phyloP scores from a whole-genome alignment of 2,888 invertebrate species.

The Cryptops parisi region DNA sequence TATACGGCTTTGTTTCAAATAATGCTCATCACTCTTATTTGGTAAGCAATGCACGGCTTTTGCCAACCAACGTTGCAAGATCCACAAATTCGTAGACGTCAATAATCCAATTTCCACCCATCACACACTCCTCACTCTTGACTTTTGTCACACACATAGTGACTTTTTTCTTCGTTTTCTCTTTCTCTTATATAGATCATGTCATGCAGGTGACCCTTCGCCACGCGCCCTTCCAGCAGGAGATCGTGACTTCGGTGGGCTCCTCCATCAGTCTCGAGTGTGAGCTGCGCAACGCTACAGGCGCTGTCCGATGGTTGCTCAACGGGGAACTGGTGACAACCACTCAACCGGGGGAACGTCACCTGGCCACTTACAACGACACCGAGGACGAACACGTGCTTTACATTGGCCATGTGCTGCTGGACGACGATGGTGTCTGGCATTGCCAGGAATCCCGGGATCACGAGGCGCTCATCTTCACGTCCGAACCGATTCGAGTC shows the following conservation, averaged over 20 bases:
- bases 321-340: constrained; percentile 13
- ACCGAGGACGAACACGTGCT: constrained; percentile 12
- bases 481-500: constrained; percentile 45
- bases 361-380: constrained; percentile 14
- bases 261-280: constrained; percentile 11
- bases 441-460: constrained; percentile 23
- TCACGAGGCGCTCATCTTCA: constrained; percentile 19
- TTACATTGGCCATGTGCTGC: constrained; percentile 11
- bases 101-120: too few relatives aligned
- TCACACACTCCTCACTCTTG: too few relatives aligned
- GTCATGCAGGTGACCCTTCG: not conserved
- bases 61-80: too few relatives aligned
- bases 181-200: not conserved
- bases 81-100: too few relatives aligned
- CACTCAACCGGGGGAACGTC: not conserved
- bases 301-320: constrained; percentile 14
- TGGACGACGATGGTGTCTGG: constrained; percentile 24
- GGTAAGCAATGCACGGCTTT: too few relatives aligned
- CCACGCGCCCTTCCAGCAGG: not conserved
- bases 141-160: too few relatives aligned
- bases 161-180: too few relatives aligned
- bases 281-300: constrained; percentile 14
- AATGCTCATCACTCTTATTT: too few relatives aligned
- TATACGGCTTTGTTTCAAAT: too few relatives aligned
- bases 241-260: constrained; percentile 14